Evolutionary conservation across 37 sponge, comb jelly and placozoan species (phyloP).

Genomic region (Ephydatia muelleri): DNA sequence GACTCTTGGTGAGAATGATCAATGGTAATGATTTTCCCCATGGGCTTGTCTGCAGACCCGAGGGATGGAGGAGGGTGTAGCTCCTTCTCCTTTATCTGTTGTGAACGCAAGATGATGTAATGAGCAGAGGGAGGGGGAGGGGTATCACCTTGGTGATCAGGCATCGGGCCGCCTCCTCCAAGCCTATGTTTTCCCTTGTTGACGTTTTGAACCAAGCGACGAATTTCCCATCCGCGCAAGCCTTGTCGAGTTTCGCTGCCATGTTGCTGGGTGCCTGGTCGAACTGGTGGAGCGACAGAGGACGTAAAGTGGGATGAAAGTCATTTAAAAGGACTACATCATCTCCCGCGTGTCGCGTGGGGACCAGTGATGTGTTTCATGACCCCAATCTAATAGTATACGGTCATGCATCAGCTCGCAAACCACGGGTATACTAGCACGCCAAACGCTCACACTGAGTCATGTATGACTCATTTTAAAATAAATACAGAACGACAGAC

Average conservation of each 20-base stretch:
- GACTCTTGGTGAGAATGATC: too few relatives aligned
- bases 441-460: too few relatives aligned
- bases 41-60: background rate
- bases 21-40: background rate
- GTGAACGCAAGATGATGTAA: background rate
- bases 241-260: slow-evolving; percentile 82
- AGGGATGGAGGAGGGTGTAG: background rate
- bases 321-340: too few relatives aligned
- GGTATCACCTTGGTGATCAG: slow-evolving; percentile 86
- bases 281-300: slow-evolving; percentile 53
- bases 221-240: slow-evolving; percentile 90
- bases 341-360: too few relatives aligned
- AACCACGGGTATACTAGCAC: too few relatives aligned
- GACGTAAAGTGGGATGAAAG: too few relatives aligned
- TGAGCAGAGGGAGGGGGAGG: too few relatives aligned
- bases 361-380: too few relatives aligned
- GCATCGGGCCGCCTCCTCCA: slow-evolving; percentile 93
- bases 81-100: background rate
- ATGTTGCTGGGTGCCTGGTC: slow-evolving; percentile 86
- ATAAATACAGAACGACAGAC: slow-evolving; percentile 23
- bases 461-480: too few relatives aligned
- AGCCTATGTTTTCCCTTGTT: slow-evolving; percentile 96
- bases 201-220: slow-evolving; percentile 96
- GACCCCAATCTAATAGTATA: too few relatives aligned
- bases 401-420: too few relatives aligned